Evolutionary conservation across 2,888 invertebrate species (phyloP).

Genomic region (Hermaeophaga mercurialis): DNA sequence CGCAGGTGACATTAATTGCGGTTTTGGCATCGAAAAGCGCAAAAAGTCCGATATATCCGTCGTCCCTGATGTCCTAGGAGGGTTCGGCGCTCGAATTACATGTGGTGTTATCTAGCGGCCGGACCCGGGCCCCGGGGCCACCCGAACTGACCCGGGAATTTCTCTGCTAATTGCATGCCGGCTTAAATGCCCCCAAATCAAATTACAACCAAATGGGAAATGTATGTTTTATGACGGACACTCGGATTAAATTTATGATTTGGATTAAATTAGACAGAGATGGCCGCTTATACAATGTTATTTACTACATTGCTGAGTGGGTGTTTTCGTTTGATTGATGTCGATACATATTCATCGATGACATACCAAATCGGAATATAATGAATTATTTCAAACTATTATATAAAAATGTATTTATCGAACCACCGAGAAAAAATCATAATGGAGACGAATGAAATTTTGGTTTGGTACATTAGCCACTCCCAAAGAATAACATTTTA

Average conservation of each 20-base stretch:
- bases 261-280: slow-evolving; percentile 30
- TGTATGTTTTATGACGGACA: slow-evolving; percentile 38
- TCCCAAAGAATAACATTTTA: too few species aligned
- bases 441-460: too few species aligned
- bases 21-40: slow-evolving; percentile 25
- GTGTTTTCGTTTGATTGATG: not conserved
- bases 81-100: slow-evolving; percentile 30
- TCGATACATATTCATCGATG: too few species aligned
- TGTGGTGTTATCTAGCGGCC: slow-evolving; percentile 40
- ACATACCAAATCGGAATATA: too few species aligned
- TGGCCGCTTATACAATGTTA: slow-evolving; percentile 1
- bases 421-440: too few species aligned
- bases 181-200: slow-evolving; percentile 46
- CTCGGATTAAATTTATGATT: slow-evolving; percentile 35
- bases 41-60: slow-evolving; percentile 18
- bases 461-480: too few species aligned
- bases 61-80: slow-evolving; percentile 36
- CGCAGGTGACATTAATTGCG: slow-evolving; percentile 43
- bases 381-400: too few species aligned
- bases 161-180: slow-evolving; percentile 41
- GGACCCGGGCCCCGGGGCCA: slow-evolving; percentile 37
- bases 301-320: slow-evolving; percentile 8
- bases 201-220: slow-evolving; percentile 43
- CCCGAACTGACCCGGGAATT: slow-evolving; percentile 38
- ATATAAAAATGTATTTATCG: too few species aligned